phyloP scores from a whole-genome alignment of 2,888 invertebrate genomes.

The Eupithecia exiguata region DNA sequence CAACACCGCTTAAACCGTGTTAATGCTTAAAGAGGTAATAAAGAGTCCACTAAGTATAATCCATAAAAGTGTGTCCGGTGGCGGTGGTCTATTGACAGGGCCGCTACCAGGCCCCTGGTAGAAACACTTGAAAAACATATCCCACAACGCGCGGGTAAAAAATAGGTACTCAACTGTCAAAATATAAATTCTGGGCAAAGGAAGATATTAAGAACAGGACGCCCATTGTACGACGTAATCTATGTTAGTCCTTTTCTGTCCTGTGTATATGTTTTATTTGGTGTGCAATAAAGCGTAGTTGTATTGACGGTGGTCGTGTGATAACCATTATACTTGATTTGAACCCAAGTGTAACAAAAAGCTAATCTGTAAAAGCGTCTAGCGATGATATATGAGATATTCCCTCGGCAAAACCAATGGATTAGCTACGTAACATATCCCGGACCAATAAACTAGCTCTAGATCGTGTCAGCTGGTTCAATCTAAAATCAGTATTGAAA shows the following conservation, averaged over 20 bases:
- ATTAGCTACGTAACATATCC: constrained; percentile 20
- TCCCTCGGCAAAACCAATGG: constrained; percentile 11
- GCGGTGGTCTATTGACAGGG: too few relatives aligned
- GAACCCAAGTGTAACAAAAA: constrained; percentile 10
- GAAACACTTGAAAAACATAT: neutral
- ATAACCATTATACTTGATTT: constrained; percentile 1
- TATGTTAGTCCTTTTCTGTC: too few relatives aligned
- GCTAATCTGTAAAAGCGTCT: constrained; percentile 18
- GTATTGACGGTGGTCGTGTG: neutral
- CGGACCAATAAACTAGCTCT: constrained; percentile 19
- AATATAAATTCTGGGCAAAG: neutral
- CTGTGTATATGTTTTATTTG: too few relatives aligned
- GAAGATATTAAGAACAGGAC: neutral
- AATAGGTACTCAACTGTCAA: neutral
- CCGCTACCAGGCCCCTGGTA: too few relatives aligned
- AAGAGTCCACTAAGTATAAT: too few relatives aligned
- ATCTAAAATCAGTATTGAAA: neutral
- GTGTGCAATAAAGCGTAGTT: too few relatives aligned
- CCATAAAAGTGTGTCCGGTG: too few relatives aligned
- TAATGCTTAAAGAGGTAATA: too few relatives aligned
- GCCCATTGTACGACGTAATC: too few relatives aligned
- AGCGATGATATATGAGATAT: constrained; percentile 17
- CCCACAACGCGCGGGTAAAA: neutral
- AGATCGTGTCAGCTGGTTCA: constrained; percentile 5
- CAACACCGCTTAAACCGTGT: too few relatives aligned